Base-by-base conservation (phyloP, 2,888 invertebrate species). In the Euclidia mi region DNA sequence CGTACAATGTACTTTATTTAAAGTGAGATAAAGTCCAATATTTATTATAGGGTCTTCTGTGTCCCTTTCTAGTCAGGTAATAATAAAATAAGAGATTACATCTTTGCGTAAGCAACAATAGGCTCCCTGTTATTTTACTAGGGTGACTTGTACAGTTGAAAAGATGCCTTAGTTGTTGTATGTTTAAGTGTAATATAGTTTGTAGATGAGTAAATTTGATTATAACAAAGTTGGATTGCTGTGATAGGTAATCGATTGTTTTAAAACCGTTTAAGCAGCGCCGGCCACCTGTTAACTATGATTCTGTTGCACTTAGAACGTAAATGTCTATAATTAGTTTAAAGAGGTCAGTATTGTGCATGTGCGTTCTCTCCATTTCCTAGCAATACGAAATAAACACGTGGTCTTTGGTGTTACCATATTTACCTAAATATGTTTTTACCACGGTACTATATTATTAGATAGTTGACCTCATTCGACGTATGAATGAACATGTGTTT, bases 41-140 rank as follows among this genome's bases (percentile, higher is more conserved):
- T 78, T 56, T 58, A 63, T 66, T 63, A 29, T 53, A 71, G 44
- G 67, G 45, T 29, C 29, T 53, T 64, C 65, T 60, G 75, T 68
- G 83, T 84, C 87, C 87, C 88, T 89, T 86, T 89, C 82, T 84
- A 86, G 83, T 79, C 87, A 90, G 90, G 91, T 91, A 90, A 91
- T 90, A 91, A 91, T 90, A 91, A 91, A 91, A 90, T 91, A 90
- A 89, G 89, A 92, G 92, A 92, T 92, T 90, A 91, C 89, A 92
- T 92, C 92, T 91, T 90, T 84, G 88, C 89, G 88, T 90, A 90
- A 91, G 88, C 90, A 90, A 91, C 92, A 92, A 90, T 91, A 89
- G 88, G 87, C 85, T 88, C 84, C 84, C 82, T 87, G 87, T 88
- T 88, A 90, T 88, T 89, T 87, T 83, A 87, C 83, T 82, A 82